Base-by-base conservation (phyloP, 1,140 invertebrate species). In the Drosophila ohnishii region DNA sequence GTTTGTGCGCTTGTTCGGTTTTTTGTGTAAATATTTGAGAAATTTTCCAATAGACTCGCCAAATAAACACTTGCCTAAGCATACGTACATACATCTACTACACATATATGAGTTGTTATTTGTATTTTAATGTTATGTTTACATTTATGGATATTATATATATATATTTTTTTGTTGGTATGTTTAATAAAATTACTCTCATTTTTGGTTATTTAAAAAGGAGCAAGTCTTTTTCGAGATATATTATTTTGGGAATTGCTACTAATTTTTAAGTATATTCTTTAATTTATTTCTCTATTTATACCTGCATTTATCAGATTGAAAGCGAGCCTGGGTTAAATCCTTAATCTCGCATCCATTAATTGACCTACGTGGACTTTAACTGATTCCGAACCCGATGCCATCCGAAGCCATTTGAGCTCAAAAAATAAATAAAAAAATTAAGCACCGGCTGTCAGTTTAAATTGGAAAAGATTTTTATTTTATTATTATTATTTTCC, bases 331-430 rank as follows among this genome's bases (percentile, higher is more conserved):
- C 35, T 34, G 11, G 64, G 34, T 71, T 65, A 67, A 78, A 75
- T 75, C 65, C 62, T 82, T 79, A 83, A 79, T 83, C 72, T 57
- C 81, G 47, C 30, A 40, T 55, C 60, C 77, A 70, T 84, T 84
- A 84, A 85, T 57, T 75, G 77, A 85, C 81, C 80, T 80, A 80
- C 56, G 56, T 55, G 66, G 77, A 70, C 73, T 77, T 84, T 63
- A 19, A 1, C 59, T 13, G 19, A 59, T 55, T 19, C 14, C 16
- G 13, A 19, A 2, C 10, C 50, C 50, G 32, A 22, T 53, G 32
- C 9, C 56, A 42, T 22, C 10, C 32, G 5, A 30, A 16, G 34
- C 34, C 55, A 55, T 30, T 48, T 37, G 30, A 13, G 44, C 56
- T 56, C 51, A 30, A 37, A 32, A 35, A 28, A 66, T 45, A 47